Conservation (phyloP, 1,140 invertebrate genomes). For the Brachionus sp. region DNA sequence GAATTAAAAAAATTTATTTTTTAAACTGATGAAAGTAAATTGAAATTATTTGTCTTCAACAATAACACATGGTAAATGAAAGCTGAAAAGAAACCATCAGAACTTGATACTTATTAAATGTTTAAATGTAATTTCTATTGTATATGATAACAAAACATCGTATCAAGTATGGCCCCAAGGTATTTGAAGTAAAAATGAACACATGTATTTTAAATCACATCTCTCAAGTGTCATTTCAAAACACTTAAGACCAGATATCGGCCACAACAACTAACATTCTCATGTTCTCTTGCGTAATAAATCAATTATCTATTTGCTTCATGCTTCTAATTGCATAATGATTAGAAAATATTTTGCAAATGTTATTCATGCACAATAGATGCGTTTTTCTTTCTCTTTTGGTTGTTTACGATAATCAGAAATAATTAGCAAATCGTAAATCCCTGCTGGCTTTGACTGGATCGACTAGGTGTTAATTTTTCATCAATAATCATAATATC, state of each 20-base stretch:
- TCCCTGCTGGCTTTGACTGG: neutral
- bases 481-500: neutral
- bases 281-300: neutral
- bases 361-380: neutral
- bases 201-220: neutral
- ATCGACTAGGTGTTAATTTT: neutral
- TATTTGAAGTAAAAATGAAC: neutral
- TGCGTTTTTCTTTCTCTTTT: neutral
- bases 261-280: neutral
- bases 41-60: too few species aligned
- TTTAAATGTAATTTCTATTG: neutral
- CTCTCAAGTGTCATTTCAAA: neutral
- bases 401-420: neutral
- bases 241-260: neutral
- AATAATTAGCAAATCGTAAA: neutral
- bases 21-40: too few species aligned
- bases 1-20: too few species aligned
- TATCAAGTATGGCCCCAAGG: neutral
- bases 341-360: neutral
- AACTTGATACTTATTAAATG: neutral
- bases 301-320: constrained; percentile 5
- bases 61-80: too few species aligned
- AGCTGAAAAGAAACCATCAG: too few species aligned
- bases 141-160: neutral
- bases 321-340: neutral